A percentile compares a stretch with the other conserved stretches of the same genome.
These are phyloP conservation scores for Spea bombifrons DNA, from an alignment of 2,113 vertebrate genomes.

Conservation along the genomic window DNA sequence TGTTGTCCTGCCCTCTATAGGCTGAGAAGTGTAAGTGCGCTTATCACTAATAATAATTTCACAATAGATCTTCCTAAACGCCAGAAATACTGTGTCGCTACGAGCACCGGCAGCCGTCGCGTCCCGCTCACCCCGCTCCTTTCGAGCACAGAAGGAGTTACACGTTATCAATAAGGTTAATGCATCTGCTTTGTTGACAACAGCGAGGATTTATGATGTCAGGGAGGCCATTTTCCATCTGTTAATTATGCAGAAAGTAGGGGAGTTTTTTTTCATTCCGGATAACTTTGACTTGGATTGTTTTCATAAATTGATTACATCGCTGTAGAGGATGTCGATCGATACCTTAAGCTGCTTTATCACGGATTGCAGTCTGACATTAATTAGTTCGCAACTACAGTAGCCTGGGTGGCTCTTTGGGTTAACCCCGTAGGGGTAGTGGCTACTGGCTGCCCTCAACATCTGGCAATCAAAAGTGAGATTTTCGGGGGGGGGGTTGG, in stretches of 20 bases:
- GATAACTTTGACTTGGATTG: slow-evolving; percentile 36
- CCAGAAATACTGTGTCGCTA: too few species aligned
- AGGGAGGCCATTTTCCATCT: slow-evolving; percentile 14
- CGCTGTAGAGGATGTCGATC: slow-evolving; percentile 42
- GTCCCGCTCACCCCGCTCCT: too few species aligned
- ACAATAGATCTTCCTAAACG: too few species aligned
- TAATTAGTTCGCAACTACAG: slow-evolving; percentile 23
- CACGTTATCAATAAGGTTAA: slow-evolving; percentile 16
- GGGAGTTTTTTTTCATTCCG: slow-evolving; percentile 31
- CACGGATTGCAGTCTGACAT: slow-evolving; percentile 36
- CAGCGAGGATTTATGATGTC: slow-evolving; percentile 14
- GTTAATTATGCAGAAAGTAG: slow-evolving; percentile 29
- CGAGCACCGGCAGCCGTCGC: too few species aligned
- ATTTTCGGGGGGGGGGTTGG: too few species aligned
- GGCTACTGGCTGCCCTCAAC: not conserved
- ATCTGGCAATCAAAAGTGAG: not conserved
- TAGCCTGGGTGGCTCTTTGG: not conserved
- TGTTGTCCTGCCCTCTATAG: too few species aligned
- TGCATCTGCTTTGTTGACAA: slow-evolving; percentile 29
- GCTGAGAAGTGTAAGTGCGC: too few species aligned
- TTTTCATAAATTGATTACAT: slow-evolving; percentile 43
- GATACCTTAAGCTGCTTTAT: slow-evolving; percentile 36
- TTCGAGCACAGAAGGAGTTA: slow-evolving; percentile 8
- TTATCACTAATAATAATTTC: too few species aligned
- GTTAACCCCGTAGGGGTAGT: slow-evolving; percentile 23